phyloP scores from a whole-genome alignment of 2,113 vertebrate genomes.

The Sminthopsis crassicaudata region DNA sequence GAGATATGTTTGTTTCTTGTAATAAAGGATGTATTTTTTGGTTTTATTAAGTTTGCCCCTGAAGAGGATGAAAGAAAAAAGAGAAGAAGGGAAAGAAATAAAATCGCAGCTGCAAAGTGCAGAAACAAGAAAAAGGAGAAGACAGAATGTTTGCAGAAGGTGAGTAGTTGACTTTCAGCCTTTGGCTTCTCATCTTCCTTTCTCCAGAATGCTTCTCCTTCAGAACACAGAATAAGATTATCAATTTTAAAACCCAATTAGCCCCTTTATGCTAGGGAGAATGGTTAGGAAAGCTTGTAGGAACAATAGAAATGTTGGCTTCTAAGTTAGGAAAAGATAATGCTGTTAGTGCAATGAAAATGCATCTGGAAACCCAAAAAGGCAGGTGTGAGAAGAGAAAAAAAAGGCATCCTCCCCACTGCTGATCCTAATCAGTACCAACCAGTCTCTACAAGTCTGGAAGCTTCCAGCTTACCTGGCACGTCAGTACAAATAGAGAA shows the following conservation, averaged over 20 bases:
- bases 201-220: not conserved
- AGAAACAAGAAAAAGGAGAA: conserved; percentile 99
- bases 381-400: conserved; percentile 6
- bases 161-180: conserved; percentile 76
- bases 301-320: not conserved
- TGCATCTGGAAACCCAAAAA: not conserved
- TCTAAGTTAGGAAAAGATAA: not conserved
- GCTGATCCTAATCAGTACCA: not conserved
- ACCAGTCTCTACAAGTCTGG: not conserved
- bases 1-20: not conserved
- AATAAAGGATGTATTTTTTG: conserved; percentile 8
- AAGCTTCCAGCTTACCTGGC: not conserved
- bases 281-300: not conserved
- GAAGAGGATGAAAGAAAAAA: conserved; percentile 94
- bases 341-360: not conserved
- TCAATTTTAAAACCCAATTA: not conserved
- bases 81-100: conserved; percentile 95
- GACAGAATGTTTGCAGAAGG: conserved; percentile 95
- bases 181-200: not conserved
- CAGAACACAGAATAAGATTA: accelerated
- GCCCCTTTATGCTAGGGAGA: not conserved
- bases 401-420: not conserved
- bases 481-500: not conserved
- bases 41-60: conserved; percentile 83
- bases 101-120: conserved; percentile 97